Evolutionary conservation across 2,113 vertebrate species (phyloP).

Genomic region (Cervus canadensis): DNA sequence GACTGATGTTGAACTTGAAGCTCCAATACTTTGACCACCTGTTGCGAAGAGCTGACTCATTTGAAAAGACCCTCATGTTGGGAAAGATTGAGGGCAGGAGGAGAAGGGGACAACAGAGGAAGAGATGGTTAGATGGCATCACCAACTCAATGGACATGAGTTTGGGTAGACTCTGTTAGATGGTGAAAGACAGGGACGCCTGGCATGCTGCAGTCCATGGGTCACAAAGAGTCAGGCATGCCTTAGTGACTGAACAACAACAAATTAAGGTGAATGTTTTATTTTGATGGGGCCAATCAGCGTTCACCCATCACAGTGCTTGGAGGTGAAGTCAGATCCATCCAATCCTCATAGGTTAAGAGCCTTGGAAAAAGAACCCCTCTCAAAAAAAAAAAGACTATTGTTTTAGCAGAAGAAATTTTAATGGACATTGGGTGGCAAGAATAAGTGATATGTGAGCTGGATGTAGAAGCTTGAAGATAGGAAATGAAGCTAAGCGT

Average conservation of each 20-base stretch:
- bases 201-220: neutral
- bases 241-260: neutral
- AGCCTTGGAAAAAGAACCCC: neutral
- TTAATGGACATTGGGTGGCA: neutral
- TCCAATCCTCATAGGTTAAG: neutral
- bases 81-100: neutral
- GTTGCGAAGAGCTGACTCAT: accelerated
- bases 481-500: neutral
- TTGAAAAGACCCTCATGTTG: neutral
- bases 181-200: neutral
- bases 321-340: neutral
- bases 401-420: neutral
- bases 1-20: neutral
- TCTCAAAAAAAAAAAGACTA: neutral
- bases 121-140: neutral
- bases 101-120: neutral
- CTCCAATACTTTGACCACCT: neutral
- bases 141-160: neutral
- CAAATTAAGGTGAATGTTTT: neutral
- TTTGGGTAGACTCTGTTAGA: neutral
- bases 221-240: neutral
- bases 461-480: neutral
- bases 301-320: neutral
- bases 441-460: neutral
- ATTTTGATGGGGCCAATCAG: neutral